Percentiles rank a stretch among this genome's conserved stretches.
Evolutionary conservation across 2,797 vertebrate species (phyloP).

Genomic region (Phaenicophaeus curvirostris): DNA sequence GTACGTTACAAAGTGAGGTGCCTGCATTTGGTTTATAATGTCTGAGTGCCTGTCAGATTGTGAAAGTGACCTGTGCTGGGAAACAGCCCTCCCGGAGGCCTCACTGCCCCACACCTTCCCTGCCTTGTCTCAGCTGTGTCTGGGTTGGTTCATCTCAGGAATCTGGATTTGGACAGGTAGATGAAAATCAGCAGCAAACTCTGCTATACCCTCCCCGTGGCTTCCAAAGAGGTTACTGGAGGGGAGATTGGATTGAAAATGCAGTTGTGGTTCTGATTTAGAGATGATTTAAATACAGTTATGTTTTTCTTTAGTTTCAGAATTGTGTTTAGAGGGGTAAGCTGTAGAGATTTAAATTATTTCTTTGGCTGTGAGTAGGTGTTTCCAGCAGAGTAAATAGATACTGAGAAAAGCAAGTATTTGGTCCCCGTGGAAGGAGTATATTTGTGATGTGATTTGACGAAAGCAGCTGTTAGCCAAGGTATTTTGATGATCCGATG

Average conservation of each 20-base stretch:
- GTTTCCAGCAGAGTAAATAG: neutral
- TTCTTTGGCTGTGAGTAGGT: neutral
- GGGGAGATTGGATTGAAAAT: neutral
- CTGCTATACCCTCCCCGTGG: neutral
- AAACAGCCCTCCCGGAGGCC: neutral
- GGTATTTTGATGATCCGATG: neutral
- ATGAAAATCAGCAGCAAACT: neutral
- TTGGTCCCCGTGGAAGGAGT: neutral
- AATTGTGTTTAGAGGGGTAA: neutral
- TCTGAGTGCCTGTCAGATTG: neutral
- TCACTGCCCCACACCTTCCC: accelerated
- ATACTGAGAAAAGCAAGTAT: neutral
- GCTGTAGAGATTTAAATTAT: neutral
- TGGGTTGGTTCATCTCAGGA: neutral
- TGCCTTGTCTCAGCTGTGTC: neutral
- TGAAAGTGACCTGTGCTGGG: neutral
- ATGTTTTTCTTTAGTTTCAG: neutral
- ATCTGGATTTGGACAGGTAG: neutral
- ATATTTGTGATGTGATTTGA: neutral
- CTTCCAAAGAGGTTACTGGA: neutral
- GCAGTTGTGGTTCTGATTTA: neutral
- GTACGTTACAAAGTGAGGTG: neutral
- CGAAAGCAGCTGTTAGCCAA: neutral
- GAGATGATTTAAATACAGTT: neutral
- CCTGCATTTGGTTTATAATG: neutral